These are phyloP conservation scores for Drosophila ficusphila DNA, from an alignment of 1,140 invertebrate species.

Conservation along the genomic window DNA sequence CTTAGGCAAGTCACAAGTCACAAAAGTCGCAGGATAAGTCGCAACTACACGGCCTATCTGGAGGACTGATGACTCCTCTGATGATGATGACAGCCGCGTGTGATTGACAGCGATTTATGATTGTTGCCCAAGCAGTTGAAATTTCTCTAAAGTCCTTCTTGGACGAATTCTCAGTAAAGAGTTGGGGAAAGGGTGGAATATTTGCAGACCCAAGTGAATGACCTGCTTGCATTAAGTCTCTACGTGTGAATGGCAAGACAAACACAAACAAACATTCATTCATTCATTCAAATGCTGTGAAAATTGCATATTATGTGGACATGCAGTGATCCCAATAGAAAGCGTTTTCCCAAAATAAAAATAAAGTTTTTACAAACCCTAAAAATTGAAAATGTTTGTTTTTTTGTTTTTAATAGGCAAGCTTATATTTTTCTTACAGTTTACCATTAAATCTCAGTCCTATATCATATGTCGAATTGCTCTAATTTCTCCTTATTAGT, in stretches of 20 bases:
- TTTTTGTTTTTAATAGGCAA: too few species aligned
- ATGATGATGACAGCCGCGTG: constrained; percentile 78
- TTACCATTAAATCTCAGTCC: too few species aligned
- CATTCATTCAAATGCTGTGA: constrained; percentile 64
- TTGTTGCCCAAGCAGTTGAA: constrained; percentile 68
- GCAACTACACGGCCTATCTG: constrained; percentile 61
- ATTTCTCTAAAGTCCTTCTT: constrained; percentile 65
- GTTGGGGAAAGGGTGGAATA: not conserved
- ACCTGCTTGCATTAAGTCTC: constrained; percentile 51
- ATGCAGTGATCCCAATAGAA: too few species aligned
- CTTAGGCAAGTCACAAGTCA: constrained; percentile 68
- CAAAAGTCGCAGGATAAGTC: constrained; percentile 49
- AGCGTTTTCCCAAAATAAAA: too few species aligned
- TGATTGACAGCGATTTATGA: constrained; percentile 84
- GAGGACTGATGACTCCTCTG: constrained; percentile 21
- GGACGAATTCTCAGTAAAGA: not conserved
- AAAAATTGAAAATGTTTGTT: too few species aligned
- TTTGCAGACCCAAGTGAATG: constrained; percentile 48
- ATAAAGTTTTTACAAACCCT: too few species aligned
- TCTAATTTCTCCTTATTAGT: not conserved
- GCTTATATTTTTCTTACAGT: too few species aligned
- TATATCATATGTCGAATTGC: too few species aligned
- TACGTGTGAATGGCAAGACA: constrained; percentile 26
- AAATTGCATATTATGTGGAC: constrained; percentile 59
- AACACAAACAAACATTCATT: constrained; percentile 49